phyloP scores from a whole-genome alignment of 2,113 vertebrate species.

The Zapus hudsonius region DNA sequence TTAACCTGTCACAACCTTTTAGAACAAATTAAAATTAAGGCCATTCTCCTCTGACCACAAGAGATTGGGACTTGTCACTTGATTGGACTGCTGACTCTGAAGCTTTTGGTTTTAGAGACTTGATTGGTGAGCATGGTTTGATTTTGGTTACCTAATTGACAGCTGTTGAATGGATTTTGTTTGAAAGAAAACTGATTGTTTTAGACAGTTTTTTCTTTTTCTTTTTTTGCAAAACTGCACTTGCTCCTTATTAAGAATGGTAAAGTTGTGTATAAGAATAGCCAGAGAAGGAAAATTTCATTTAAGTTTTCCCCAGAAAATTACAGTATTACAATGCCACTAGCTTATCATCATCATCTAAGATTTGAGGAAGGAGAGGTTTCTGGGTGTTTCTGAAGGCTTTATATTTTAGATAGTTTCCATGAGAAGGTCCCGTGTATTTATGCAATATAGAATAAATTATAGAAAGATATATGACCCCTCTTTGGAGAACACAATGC shows the following conservation, averaged over 20 bases:
- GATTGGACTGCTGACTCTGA: background rate
- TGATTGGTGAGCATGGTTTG: background rate
- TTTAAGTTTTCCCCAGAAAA: slow-evolving; percentile 65
- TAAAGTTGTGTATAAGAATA: slow-evolving; percentile 4
- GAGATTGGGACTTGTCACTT: too few relatives aligned
- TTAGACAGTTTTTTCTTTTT: background rate
- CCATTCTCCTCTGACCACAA: background rate
- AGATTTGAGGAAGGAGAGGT: slow-evolving; percentile 34
- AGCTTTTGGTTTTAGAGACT: background rate
- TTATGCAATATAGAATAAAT: slow-evolving; percentile 58
- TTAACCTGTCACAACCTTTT: too few relatives aligned
- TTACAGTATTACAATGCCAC: slow-evolving; percentile 60
- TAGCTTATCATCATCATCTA: slow-evolving; percentile 77
- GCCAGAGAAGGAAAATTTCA: slow-evolving; percentile 55
- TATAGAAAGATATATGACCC: slow-evolving; percentile 12
- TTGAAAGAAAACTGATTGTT: slow-evolving; percentile 24
- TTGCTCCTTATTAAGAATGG: slow-evolving; percentile 4
- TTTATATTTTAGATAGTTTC: slow-evolving; percentile 55
- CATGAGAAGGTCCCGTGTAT: slow-evolving; percentile 22
- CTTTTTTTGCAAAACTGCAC: slow-evolving; percentile 9
- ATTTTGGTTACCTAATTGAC: background rate
- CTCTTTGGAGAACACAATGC: slow-evolving; percentile 54
- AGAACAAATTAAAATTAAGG: background rate
- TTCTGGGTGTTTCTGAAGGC: slow-evolving; percentile 41
- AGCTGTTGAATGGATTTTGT: slow-evolving; percentile 8